A percentile compares a stretch with the other conserved stretches of the same genome.
These are phyloP conservation scores for Pimephales promelas DNA, from an alignment of 2,113 vertebrate species.

Conservation along the genomic window DNA sequence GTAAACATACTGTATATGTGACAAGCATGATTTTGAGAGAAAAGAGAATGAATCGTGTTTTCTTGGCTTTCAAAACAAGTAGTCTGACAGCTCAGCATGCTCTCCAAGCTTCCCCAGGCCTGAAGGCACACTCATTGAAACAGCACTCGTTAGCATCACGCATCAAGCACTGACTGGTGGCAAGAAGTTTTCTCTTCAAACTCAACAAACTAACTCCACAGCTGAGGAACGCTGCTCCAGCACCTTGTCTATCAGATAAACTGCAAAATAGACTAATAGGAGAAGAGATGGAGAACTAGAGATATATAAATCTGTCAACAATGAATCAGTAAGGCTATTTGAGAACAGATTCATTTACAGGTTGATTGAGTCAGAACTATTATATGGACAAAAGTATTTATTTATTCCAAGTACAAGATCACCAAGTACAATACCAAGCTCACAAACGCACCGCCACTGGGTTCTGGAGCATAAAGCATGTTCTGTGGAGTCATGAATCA, in stretches of 20 bases:
- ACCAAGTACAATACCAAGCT: too few relatives aligned
- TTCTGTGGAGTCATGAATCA: too few relatives aligned
- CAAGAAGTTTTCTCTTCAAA: constrained; percentile 21
- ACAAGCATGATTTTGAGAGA: constrained; percentile 21
- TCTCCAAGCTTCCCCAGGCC: constrained; percentile 29
- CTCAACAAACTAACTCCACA: constrained; percentile 1
- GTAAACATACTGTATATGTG: constrained; percentile 36
- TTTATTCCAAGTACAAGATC: too few relatives aligned
- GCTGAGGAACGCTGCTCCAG: background rate
- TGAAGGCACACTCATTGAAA: constrained; percentile 30
- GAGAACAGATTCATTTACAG: background rate
- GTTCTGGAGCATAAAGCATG: too few relatives aligned
- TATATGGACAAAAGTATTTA: background rate
- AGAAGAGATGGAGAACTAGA: background rate
- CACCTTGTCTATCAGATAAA: constrained; percentile 10
- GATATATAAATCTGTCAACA: constrained; percentile 7
- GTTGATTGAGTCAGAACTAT: background rate
- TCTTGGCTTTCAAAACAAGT: constrained; percentile 24
- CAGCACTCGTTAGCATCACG: constrained; percentile 17
- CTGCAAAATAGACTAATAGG: background rate
- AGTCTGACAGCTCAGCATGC: constrained; percentile 24
- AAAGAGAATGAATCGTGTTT: constrained; percentile 29
- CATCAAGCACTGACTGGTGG: constrained; percentile 9
- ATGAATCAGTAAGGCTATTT: background rate
- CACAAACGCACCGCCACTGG: too few relatives aligned